A percentile compares a stretch with the other conserved stretches of the same genome.
These are phyloP conservation scores for Aleiodes leptofemur DNA, from an alignment of 2,888 invertebrate species.

Conservation along the genomic window DNA sequence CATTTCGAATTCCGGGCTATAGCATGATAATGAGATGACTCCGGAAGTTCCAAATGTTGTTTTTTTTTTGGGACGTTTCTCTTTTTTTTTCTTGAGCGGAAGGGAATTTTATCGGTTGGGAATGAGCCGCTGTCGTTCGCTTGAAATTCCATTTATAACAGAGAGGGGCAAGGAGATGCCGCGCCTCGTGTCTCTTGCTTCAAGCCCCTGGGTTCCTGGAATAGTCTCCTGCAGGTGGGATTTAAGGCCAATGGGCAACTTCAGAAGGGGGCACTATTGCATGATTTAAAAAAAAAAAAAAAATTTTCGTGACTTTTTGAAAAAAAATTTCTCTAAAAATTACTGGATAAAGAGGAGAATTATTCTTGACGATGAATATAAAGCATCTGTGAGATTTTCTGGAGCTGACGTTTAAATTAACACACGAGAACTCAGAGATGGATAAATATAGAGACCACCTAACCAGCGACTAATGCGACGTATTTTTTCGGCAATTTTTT, in stretches of 20 bases:
- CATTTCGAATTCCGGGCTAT: neutral
- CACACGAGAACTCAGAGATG: conserved; percentile 48
- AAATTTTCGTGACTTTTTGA: too few relatives aligned
- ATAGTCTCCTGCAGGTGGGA: too few relatives aligned
- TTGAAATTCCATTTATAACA: conserved; percentile 55
- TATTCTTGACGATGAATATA: conserved; percentile 28
- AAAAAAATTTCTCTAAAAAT: too few relatives aligned
- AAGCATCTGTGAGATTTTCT: conserved; percentile 37
- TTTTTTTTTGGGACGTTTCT: neutral
- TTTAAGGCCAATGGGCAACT: too few relatives aligned
- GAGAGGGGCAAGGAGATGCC: conserved; percentile 29
- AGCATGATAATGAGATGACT: neutral
- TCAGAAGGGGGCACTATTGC: too few relatives aligned
- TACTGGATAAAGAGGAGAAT: too few relatives aligned
- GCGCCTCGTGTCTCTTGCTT: too few relatives aligned
- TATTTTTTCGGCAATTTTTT: conserved; percentile 10
- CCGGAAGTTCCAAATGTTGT: neutral
- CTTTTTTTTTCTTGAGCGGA: neutral
- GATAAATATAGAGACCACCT: conserved; percentile 72
- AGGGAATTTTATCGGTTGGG: conserved; percentile 16
- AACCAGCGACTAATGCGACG: conserved; percentile 65
- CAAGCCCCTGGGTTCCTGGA: too few relatives aligned
- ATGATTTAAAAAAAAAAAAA: too few relatives aligned
- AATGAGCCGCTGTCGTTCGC: conserved; percentile 49
- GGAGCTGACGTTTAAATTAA: conserved; percentile 35